Conservation (phyloP, 2,888 invertebrate genomes). For the Archaeoteleia sp. region DNA sequence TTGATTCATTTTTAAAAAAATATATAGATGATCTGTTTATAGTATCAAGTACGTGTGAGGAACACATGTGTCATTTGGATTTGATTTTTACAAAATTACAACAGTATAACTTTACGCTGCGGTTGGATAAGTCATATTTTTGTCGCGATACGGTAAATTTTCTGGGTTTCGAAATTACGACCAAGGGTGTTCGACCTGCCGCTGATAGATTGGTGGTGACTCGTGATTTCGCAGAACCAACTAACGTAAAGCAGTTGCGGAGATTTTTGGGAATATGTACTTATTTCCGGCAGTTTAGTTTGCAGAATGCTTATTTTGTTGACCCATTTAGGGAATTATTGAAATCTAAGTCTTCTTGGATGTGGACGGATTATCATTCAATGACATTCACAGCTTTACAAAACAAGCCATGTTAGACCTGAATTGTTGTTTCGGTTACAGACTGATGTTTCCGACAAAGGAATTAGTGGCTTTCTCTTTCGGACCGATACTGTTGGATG, state of each 20-base stretch:
- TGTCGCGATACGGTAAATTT: background rate
- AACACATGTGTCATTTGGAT: no score
- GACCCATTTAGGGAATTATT: conserved; percentile 26
- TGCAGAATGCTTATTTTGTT: conserved; percentile 10
- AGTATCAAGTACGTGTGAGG: no score
- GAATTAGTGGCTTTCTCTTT: conserved; percentile 5
- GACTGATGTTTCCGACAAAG: conserved; percentile 3
- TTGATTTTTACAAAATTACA: no score
- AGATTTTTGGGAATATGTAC: conserved; percentile 47
- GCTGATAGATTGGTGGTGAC: conserved; percentile 45
- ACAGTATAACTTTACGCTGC: no score
- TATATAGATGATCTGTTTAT: no score
- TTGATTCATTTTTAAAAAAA: background rate
- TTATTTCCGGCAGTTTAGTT: conserved; percentile 29
- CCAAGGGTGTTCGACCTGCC: conserved; percentile 9
- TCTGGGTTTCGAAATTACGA: conserved; percentile 25
- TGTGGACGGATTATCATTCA: conserved; percentile 11
- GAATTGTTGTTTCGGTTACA: background rate
- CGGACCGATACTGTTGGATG: conserved; percentile 21
- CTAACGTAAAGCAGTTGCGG: conserved; percentile 56
- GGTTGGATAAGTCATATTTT: no score
- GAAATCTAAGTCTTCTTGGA: background rate
- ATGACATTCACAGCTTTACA: conserved; percentile 37
- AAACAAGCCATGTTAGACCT: background rate
- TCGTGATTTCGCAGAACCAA: conserved; percentile 51